phyloP scores from a whole-genome alignment of 2,888 invertebrate species.

The Himalopsyche anomala region DNA sequence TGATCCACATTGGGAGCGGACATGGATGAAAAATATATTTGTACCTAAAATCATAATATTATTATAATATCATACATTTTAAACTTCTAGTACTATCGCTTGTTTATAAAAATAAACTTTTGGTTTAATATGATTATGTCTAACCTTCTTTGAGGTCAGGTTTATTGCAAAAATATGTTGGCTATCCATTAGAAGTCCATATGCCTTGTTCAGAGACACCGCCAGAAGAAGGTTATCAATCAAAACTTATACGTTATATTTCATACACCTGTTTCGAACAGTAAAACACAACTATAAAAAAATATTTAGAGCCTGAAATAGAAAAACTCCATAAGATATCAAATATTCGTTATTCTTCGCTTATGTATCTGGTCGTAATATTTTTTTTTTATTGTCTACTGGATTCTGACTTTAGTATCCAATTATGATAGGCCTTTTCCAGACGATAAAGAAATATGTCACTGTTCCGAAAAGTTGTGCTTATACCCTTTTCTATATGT shows the following conservation, averaged over 20 bases:
- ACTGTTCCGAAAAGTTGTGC: conserved; percentile 7
- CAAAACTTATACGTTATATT: not conserved
- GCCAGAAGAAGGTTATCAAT: no score
- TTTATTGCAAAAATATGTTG: no score
- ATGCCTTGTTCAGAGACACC: no score
- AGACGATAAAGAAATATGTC: conserved; percentile 34
- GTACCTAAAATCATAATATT: no score
- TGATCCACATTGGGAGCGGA: no score
- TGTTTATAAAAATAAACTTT: no score
- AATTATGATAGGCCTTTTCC: conserved; percentile 31
- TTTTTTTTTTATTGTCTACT: conserved; percentile 16
- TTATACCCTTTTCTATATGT: conserved; percentile 20
- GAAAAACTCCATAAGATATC: conserved; percentile 12
- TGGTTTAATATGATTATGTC: no score
- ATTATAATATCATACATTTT: no score
- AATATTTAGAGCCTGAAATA: conserved; percentile 24
- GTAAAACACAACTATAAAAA: conserved; percentile 22
- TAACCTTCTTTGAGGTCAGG: no score
- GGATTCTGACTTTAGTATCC: conserved; percentile 16
- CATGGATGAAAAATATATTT: no score
- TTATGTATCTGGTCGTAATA: conserved; percentile 10
- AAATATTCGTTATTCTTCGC: conserved; percentile 26
- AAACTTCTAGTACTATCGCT: no score
- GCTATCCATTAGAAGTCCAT: no score
- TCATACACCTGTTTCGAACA: not conserved